Base-by-base conservation (phyloP, 2,888 invertebrate genomes). In the Brachyopa scutellaris region DNA sequence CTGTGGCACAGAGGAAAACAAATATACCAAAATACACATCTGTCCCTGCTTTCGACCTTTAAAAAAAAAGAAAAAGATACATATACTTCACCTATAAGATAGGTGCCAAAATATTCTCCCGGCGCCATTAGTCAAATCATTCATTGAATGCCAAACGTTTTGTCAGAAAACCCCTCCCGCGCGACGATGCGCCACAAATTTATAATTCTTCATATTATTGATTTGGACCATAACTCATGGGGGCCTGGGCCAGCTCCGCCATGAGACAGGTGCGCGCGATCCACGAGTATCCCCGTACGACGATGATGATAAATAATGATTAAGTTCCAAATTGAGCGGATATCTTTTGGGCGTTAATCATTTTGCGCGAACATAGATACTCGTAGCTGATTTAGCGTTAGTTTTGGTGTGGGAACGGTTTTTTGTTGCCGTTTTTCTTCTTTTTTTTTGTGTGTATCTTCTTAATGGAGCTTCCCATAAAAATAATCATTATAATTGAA, bases 321-420 rank as follows among this genome's bases (percentile, higher is more conserved):
- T 79, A 73, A 79, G 73, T 67, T 73, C 78, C 76, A 76, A 80
- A 80, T 74, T 69, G 80, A 76, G 62, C 36, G 62, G 76, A 69
- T 80, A 80, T 80, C 80, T 70, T 69, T 76, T 69, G 76, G 80
- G 80, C 64, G 76, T 80, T 76, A 80, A 80, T 80, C 80, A 80
- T 76, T 57, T 64, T 21, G 11, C 21, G 9, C 31, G 26, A 42
- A 38, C 42, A 51, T 51, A 51, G 36, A 59, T 42, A n/a, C n/a
- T n/a, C n/a, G n/a, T n/a, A 26, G 64, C 47, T 78, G 72, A 49
- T 73, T 73, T 66, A 79, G 66, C 73, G 72, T 66, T 66, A 76
- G 40, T 17, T 21, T 36, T 31, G 7, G 31, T 61, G 59, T 72
- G 64, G 59, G 72, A 78, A 70, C 19, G 4, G 15, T 42, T 15